phyloP scores from a whole-genome alignment of 1,140 invertebrate species.

The Musca vetustissima region DNA sequence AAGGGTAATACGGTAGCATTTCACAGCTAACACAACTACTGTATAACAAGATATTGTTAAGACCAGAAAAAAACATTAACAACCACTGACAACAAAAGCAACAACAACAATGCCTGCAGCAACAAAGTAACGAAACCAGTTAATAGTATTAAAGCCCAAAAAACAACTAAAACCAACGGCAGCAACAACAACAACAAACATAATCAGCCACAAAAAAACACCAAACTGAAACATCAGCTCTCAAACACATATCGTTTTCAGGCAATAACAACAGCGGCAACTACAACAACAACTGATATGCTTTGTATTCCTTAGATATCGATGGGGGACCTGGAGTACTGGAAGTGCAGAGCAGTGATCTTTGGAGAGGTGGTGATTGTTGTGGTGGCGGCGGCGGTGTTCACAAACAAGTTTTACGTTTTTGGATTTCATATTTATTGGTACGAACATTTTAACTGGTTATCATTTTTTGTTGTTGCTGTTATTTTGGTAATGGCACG shows the following conservation, averaged over 20 bases:
- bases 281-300: too few species aligned
- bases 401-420: too few species aligned
- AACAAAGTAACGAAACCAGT: slow-evolving; percentile 5
- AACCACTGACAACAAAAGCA: slow-evolving; percentile 3
- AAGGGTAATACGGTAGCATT: slow-evolving; percentile 23
- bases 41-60: slow-evolving; percentile 22
- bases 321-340: too few species aligned
- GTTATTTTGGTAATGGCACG: slow-evolving; percentile 14
- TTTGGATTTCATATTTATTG: too few species aligned
- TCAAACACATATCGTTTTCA: too few species aligned
- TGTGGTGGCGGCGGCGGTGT: too few species aligned
- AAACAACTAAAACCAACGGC: not conserved
- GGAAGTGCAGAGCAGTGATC: too few species aligned
- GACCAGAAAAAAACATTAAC: slow-evolving; percentile 5
- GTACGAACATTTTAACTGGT: too few species aligned
- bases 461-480: not conserved
- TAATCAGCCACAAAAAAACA: not conserved
- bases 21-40: slow-evolving; percentile 23
- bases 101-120: slow-evolving; percentile 11
- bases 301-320: too few species aligned
- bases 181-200: slow-evolving; percentile 7
- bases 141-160: slow-evolving; percentile 6
- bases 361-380: too few species aligned
- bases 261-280: too few species aligned
- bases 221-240: not conserved